Evolutionary conservation across 2,888 invertebrate genomes (phyloP).

Genomic region (Bimastos eiseni): DNA sequence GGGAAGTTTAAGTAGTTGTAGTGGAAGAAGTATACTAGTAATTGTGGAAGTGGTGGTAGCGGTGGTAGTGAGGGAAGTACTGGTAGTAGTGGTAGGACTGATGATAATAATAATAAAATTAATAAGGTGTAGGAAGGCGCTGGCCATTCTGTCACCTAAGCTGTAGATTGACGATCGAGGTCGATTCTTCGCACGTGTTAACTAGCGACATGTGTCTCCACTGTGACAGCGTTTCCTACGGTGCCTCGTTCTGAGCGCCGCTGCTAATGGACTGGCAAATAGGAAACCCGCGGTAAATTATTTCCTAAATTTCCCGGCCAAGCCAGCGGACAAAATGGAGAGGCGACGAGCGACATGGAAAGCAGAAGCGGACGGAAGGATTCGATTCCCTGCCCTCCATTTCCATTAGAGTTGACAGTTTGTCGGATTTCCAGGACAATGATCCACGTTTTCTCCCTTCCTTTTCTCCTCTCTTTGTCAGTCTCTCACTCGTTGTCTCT

Average conservation of each 20-base stretch:
- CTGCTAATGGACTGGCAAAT: conserved; percentile 13
- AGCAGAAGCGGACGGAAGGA: not conserved
- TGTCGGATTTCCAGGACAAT: not conserved
- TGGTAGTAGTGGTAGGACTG: too few relatives aligned
- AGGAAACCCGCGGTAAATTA: not conserved
- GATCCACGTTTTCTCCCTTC: not conserved
- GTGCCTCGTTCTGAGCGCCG: not conserved
- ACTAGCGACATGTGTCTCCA: not conserved
- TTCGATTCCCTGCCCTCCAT: not conserved
- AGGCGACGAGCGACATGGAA: not conserved
- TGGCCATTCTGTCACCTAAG: not conserved
- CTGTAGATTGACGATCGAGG: not conserved
- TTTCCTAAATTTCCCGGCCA: not conserved
- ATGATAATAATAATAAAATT: too few relatives aligned
- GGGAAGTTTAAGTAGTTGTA: too few relatives aligned
- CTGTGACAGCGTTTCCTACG: not conserved
- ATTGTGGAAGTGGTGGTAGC: too few relatives aligned
- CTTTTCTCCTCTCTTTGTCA: too few relatives aligned
- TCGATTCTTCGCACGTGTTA: not conserved
- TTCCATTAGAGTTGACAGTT: not conserved
- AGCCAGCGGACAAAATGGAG: not conserved
- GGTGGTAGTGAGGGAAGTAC: too few relatives aligned
- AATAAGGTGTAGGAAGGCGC: too few relatives aligned
- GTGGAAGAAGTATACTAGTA: too few relatives aligned
- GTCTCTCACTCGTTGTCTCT: too few relatives aligned